Percentiles rank a stretch among this genome's conserved stretches.
Conservation (phyloP, 2,797 vertebrate species). For the Diglossa cyanea region DNA sequence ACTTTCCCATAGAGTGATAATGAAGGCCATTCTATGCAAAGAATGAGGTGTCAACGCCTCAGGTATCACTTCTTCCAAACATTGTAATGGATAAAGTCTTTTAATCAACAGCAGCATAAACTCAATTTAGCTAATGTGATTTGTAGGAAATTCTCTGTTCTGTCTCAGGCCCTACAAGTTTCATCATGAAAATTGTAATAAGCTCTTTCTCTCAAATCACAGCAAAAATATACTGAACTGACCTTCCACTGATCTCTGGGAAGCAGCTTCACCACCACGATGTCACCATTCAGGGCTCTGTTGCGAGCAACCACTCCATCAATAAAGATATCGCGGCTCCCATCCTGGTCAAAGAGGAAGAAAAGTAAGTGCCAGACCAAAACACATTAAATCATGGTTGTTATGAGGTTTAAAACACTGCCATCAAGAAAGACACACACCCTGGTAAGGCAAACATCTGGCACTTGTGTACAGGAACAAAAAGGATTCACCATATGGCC, state of each 20-base stretch:
- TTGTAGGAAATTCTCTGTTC: neutral
- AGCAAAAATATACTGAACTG: conserved; percentile 41
- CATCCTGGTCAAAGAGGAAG: conserved; percentile 78
- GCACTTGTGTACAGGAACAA: neutral
- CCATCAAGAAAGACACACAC: neutral
- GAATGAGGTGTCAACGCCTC: neutral
- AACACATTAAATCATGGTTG: neutral
- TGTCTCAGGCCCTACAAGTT: neutral
- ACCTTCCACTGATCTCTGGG: conserved; percentile 95
- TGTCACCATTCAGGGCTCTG: conserved; percentile 92
- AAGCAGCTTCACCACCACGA: conserved; percentile 89
- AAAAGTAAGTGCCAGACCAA: conserved; percentile 4
- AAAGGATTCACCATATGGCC: neutral
- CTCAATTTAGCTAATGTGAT: neutral
- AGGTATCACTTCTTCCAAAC: neutral
- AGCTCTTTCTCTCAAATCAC: neutral
- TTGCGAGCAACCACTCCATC: conserved; percentile 92
- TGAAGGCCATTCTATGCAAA: neutral
- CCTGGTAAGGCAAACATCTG: neutral
- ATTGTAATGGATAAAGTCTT: neutral
- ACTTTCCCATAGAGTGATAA: neutral
- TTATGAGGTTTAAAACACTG: neutral
- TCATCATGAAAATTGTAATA: neutral
- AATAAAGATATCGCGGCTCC: conserved; percentile 90
- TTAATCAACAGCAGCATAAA: neutral